Percentiles rank a stretch among this genome's conserved stretches.
phyloP scores from a whole-genome alignment of 23 tunicate genomes.

The Halocynthia aurantium region DNA sequence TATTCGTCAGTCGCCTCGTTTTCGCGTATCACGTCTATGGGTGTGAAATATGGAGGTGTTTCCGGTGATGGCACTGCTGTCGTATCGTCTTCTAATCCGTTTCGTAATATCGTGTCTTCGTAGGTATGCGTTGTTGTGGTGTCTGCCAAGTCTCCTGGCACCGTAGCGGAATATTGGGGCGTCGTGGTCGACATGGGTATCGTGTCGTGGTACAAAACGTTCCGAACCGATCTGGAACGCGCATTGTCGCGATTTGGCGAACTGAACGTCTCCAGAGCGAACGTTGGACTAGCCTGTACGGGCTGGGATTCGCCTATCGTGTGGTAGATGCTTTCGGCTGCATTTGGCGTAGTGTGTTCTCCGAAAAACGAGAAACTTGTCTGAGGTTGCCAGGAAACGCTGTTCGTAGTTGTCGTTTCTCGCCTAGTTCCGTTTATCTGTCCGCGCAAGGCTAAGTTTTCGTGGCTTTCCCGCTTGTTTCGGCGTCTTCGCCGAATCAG shows the following conservation, averaged over 20 bases:
- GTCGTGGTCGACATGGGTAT: not conserved
- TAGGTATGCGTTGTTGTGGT: not conserved
- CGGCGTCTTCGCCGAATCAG: too few relatives aligned
- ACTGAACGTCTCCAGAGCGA: slow-evolving; percentile 1
- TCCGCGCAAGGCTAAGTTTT: too few relatives aligned
- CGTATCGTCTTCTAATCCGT: not conserved
- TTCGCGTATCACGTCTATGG: not conserved
- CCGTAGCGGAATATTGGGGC: not conserved
- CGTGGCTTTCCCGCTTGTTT: too few relatives aligned
- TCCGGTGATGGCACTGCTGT: not conserved
- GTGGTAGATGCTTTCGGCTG: slow-evolving; percentile 6
- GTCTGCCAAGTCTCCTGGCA: not conserved
- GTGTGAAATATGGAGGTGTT: slow-evolving; percentile 1
- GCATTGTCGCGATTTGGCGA: not conserved
- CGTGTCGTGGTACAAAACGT: slow-evolving; percentile 8
- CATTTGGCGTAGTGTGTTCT: not conserved
- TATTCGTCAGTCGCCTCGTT: not conserved
- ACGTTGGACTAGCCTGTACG: not conserved
- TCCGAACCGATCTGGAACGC: not conserved
- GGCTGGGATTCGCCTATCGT: not conserved
- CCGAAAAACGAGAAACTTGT: slow-evolving; percentile 14
- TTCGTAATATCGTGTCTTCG: not conserved
- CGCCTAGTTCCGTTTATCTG: not conserved
- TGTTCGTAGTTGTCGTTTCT: not conserved
- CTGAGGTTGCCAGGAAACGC: not conserved